Base-by-base conservation (phyloP, 1,140 invertebrate genomes). In the Lineus longissimus region DNA sequence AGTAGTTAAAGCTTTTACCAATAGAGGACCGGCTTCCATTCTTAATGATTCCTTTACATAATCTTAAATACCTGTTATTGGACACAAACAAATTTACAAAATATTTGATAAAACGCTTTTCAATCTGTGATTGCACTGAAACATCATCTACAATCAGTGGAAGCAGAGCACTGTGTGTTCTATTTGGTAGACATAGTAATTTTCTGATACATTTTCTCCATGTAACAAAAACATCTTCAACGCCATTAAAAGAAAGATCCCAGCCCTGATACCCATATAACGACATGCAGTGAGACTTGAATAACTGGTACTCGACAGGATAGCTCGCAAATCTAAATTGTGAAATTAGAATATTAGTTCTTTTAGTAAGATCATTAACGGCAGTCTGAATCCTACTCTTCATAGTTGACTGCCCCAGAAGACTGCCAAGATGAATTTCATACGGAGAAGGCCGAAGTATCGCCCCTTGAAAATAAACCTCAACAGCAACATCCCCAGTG, bases 201-300 rank as follows among this genome's bases (percentile, higher is more conserved):
- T 51, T 51, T n/a, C 47, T 51, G n/a, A 51, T n/a, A 27, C 19
- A 19, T n/a, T 51, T 51, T 51, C 47, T 51, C 47, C 47, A 51
- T 7, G 47, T n/a, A 51, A 27, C 25, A 36, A 7, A 51, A 19
- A 51, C n/a, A 9, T 51, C 25, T n/a, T 19, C 47, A 23, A 51
- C n/a, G n/a, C 25, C 25, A 7, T 51, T 4, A 23, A 23, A 23
- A 23, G 47, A 23, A 27, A 51, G 25, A 51, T 51, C 47, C 47
- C 47, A 51, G 4, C n/a, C 19, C 25, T 19, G n/a, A 51, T 27
- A 51, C 19, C 47, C 47, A 51, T 51, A 51, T 27, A 51, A 51
- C 25, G 19, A 4, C 25, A 27, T 23, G 25, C 47, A 51, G 25
- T 23, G 25, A 7, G n/a, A 51, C n/a, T 51, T 51, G n/a, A 51